phyloP scores from a whole-genome alignment of 2,797 vertebrate genomes.

The Macropodus opercularis region DNA sequence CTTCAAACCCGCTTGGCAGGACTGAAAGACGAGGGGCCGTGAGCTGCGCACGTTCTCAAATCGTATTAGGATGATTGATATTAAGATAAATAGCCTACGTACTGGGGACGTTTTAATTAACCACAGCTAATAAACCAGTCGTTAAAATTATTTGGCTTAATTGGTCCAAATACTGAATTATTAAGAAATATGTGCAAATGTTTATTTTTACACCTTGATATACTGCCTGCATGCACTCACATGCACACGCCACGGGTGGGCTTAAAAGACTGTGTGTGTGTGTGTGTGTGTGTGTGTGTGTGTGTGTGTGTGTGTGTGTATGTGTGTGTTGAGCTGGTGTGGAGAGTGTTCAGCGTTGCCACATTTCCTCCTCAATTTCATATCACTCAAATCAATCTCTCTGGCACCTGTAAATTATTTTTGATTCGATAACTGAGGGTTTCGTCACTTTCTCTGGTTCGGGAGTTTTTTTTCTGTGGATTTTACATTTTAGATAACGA shows the following conservation, averaged over 20 bases:
- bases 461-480: background rate
- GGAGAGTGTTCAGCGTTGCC: constrained; percentile 10
- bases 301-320: background rate
- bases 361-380: constrained; percentile 17
- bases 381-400: constrained; percentile 19
- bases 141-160: constrained; percentile 30
- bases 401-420: constrained; percentile 11
- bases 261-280: background rate
- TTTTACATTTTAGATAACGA: background rate
- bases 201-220: constrained; percentile 47
- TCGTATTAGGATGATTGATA: constrained; percentile 8
- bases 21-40: background rate
- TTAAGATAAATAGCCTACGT: constrained; percentile 1
- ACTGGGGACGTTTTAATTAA: constrained; percentile 30
- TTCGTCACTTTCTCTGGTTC: background rate
- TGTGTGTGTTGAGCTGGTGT: constrained; percentile 3
- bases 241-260: constrained; percentile 45
- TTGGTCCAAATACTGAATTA: constrained; percentile 39
- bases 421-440: constrained; percentile 32
- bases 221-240: constrained; percentile 9
- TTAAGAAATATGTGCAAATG: constrained; percentile 45
- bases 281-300: background rate
- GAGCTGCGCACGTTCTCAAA: background rate
- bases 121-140: constrained; percentile 20
- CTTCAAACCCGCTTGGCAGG: constrained; percentile 1